These are phyloP conservation scores for Coranthus polyacanthus DNA, from an alignment of 2,797 vertebrate species.

Conservation along the genomic window DNA sequence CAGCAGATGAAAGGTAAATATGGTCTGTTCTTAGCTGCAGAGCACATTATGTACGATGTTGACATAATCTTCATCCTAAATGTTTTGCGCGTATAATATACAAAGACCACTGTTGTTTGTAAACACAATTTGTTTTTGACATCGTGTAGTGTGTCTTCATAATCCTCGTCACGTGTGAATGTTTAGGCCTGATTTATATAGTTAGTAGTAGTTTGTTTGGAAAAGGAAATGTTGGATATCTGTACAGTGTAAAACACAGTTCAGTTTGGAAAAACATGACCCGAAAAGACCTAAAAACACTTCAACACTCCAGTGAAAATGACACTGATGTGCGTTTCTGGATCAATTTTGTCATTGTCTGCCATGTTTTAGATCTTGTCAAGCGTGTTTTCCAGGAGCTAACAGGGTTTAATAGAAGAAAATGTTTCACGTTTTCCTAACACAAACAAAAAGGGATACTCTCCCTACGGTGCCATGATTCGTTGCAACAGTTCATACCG, in stretches of 20 bases:
- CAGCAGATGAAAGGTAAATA: conserved; percentile 72
- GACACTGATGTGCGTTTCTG: neutral
- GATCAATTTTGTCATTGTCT: conserved; percentile 4
- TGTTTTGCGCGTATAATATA: conserved; percentile 40
- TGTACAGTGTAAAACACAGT: neutral
- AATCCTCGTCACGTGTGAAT: neutral
- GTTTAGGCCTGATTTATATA: neutral
- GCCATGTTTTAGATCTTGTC: conserved; percentile 1
- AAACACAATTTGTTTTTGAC: conserved; percentile 30
- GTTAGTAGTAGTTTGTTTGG: too few relatives aligned
- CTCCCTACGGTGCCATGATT: too few relatives aligned
- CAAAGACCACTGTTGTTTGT: conserved; percentile 38
- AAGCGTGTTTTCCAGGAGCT: neutral
- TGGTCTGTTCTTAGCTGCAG: conserved; percentile 13
- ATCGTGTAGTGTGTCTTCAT: conserved; percentile 8
- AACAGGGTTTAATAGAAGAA: neutral
- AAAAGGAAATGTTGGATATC: too few relatives aligned
- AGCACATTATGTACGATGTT: conserved; percentile 42
- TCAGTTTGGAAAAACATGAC: conserved; percentile 3
- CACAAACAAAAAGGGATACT: too few relatives aligned
- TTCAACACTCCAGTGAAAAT: neutral
- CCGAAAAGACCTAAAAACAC: neutral
- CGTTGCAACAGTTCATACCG: neutral
- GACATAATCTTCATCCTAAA: conserved; percentile 19
- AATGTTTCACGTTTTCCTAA: neutral